A percentile compares a stretch with the other conserved stretches of the same genome.
Evolutionary conservation across 2,113 vertebrate genomes (phyloP).

Genomic region (Columbina picui): DNA sequence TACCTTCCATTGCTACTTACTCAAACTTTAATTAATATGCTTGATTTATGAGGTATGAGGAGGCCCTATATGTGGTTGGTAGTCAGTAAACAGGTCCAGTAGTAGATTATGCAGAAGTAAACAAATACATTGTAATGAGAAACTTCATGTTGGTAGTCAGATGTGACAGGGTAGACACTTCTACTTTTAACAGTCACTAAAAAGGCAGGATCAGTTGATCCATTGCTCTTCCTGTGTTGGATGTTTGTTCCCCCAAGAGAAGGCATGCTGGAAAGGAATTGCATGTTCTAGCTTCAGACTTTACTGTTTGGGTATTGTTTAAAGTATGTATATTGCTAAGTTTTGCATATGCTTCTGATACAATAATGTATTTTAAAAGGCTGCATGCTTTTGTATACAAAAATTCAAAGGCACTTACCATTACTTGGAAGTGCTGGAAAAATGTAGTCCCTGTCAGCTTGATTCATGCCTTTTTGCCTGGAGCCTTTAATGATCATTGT

Average conservation of each 20-base stretch:
- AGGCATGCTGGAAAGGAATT: neutral
- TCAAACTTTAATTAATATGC: neutral
- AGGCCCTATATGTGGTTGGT: neutral
- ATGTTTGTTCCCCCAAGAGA: neutral
- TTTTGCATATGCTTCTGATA: neutral
- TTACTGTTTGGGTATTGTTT: neutral
- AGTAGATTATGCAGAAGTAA: neutral
- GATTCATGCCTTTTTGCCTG: neutral
- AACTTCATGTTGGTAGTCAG: neutral
- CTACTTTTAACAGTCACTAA: neutral
- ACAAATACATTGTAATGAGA: neutral
- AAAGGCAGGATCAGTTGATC: neutral
- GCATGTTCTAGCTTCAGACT: neutral
- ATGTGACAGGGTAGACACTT: neutral
- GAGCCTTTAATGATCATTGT: neutral
- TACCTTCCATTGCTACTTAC: neutral
- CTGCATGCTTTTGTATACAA: neutral
- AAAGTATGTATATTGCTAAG: neutral
- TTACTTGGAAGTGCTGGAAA: neutral
- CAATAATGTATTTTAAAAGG: neutral
- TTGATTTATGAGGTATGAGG: neutral
- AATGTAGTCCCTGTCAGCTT: neutral
- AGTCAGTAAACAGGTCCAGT: neutral
- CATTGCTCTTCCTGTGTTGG: neutral
- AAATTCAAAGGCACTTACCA: neutral